These are phyloP conservation scores for Thymallus thymallus DNA, from an alignment of 2,113 vertebrate genomes.

Conservation along the genomic window DNA sequence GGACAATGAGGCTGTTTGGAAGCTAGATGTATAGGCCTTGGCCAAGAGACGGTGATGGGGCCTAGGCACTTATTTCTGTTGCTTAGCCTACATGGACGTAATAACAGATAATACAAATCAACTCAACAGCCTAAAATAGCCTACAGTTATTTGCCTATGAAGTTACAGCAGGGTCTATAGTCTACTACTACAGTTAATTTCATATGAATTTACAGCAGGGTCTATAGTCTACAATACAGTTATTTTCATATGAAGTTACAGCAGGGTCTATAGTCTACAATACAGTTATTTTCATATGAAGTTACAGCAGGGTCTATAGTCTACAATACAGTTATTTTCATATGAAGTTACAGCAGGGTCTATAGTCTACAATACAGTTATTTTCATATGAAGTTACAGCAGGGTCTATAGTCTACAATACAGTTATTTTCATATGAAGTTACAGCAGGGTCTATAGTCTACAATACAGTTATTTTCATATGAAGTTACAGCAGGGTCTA, in stretches of 20 bases:
- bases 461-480: neutral
- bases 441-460: neutral
- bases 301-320: neutral
- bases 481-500: neutral
- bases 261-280: neutral
- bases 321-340: neutral
- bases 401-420: neutral
- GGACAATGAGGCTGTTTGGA: no score
- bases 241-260: neutral
- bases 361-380: neutral
- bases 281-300: neutral
- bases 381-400: neutral
- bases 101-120: constrained; percentile 22
- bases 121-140: neutral
- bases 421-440: neutral
- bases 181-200: neutral
- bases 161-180: neutral
- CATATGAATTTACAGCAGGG: neutral
- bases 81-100: constrained; percentile 35
- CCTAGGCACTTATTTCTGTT: neutral
- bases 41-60: no score
- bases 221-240: neutral
- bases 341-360: neutral
- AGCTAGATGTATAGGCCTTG: no score
- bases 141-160: neutral